Evolutionary conservation across 2,797 vertebrate species (phyloP).

Genomic region (Merluccius polli): DNA sequence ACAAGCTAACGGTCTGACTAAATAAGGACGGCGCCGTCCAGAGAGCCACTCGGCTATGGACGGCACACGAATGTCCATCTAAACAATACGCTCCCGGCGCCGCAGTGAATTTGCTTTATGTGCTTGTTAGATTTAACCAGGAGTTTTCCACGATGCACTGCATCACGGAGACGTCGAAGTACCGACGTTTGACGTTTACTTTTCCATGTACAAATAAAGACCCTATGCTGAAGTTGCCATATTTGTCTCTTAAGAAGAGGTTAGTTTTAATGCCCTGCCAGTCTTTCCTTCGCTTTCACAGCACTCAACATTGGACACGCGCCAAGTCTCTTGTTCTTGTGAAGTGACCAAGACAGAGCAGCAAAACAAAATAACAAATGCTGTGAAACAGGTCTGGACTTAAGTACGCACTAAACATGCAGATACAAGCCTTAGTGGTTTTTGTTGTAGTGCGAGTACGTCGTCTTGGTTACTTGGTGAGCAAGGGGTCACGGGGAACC

Average conservation of each 20-base stretch:
- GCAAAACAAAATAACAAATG: slow-evolving; percentile 18
- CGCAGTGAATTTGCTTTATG: slow-evolving; percentile 20
- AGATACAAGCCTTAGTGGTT: slow-evolving; percentile 19
- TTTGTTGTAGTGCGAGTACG: slow-evolving; percentile 8
- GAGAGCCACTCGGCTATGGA: slow-evolving; percentile 32
- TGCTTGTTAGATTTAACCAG: slow-evolving; percentile 33
- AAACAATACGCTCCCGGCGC: slow-evolving; percentile 14
- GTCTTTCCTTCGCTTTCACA: slow-evolving; percentile 39
- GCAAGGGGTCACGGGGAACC: background rate
- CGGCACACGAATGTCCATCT: slow-evolving; percentile 23
- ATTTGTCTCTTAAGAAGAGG: slow-evolving; percentile 34
- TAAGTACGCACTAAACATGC: background rate
- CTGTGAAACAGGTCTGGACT: slow-evolving; percentile 14
- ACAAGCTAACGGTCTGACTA: slow-evolving; percentile 44
- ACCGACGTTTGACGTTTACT: slow-evolving; percentile 42
- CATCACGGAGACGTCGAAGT: slow-evolving; percentile 45
- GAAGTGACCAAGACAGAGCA: slow-evolving; percentile 21
- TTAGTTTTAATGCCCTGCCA: slow-evolving; percentile 40
- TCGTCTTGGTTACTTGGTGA: slow-evolving; percentile 11
- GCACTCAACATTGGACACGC: slow-evolving; percentile 46
- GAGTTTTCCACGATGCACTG: slow-evolving; percentile 46
- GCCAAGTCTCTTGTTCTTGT: slow-evolving; percentile 44
- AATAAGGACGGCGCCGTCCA: slow-evolving; percentile 41
- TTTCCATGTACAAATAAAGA: slow-evolving; percentile 39
- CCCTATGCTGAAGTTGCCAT: slow-evolving; percentile 26